A percentile compares a stretch with the other conserved stretches of the same genome.
phyloP scores from a whole-genome alignment of 2,797 vertebrate species.

The Miichthys miiuy region DNA sequence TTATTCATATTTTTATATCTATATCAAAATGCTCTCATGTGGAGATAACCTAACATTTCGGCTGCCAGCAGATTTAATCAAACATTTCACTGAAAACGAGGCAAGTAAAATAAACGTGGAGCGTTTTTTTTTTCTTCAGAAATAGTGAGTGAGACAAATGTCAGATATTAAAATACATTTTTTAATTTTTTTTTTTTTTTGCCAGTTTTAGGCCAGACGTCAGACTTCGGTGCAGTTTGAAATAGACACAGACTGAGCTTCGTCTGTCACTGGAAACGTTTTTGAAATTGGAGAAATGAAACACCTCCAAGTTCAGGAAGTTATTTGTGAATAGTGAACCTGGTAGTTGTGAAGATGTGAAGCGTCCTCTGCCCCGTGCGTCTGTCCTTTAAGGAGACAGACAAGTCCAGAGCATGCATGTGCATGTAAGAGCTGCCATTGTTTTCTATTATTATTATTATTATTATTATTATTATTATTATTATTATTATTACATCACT shows the following conservation, averaged over 20 bases:
- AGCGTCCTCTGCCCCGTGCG: not conserved
- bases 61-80: not conserved
- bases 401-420: not conserved
- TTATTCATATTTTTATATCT: not conserved
- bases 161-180: not conserved
- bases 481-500: not conserved
- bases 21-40: not conserved
- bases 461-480: not conserved
- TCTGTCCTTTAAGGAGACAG: not conserved
- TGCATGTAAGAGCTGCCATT: not conserved
- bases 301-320: constrained; percentile 36
- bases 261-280: constrained; percentile 8
- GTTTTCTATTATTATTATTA: not conserved
- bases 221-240: not conserved
- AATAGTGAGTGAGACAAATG: not conserved
- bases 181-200: too few relatives aligned
- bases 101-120: not conserved
- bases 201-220: constrained; percentile 1
- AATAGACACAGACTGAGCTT: not conserved
- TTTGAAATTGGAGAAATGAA: constrained; percentile 27
- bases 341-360: not conserved
- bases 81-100: not conserved
- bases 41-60: not conserved
- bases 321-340: not conserved
- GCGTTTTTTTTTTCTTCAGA: not conserved